Base-by-base conservation (phyloP, 2,888 invertebrate genomes). In the Exephanes ischioxanthus region DNA sequence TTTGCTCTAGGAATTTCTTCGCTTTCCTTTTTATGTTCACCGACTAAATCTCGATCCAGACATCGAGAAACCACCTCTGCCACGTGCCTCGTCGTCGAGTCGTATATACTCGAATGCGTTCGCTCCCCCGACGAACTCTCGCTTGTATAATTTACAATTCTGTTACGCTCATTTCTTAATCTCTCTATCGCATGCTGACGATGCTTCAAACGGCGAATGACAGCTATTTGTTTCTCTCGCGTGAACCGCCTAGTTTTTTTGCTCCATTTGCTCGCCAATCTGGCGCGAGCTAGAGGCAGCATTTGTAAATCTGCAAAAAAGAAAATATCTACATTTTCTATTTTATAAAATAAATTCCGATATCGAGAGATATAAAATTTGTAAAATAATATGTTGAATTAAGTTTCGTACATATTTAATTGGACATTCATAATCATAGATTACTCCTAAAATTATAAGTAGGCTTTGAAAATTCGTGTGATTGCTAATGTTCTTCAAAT, bases 191-290 rank as follows among this genome's bases (percentile, higher is more conserved):
- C 99, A 6, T 99, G 95, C 94, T 99, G 99, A 66, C 99, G 95
- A 14, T 99, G 96, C 94, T 99, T 99, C 66, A 99, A 95, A n/a
- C 99, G 95, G 30, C 99, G 95, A 0, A 99, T 99, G 94, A 99
- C 99, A 93, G 99, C 99, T 87, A 99, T 94, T 94, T 99, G 99
- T 94, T 99, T 99, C 94, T 99, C 99, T 61, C 99, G 96, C 0
- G 99, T 99, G 94, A 98, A 98, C 85, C 98, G 95, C 92, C 98
- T 98, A 0, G 98, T 98, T 91, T 98, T 98, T 94, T 98, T 97
- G 72, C 99, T 99, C 92, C 99, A 99, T 0, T 99, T 99, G 93
- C 99, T 99, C 1, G 99, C 99, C 73, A 99, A 95, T 92, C 99
- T 97, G 3, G 99, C 99, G 91, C 99, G 96, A 0, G 99, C 99